Evolutionary conservation across 2,797 vertebrate genomes (phyloP).

Genomic region (Ctenopoma kingsleyae): DNA sequence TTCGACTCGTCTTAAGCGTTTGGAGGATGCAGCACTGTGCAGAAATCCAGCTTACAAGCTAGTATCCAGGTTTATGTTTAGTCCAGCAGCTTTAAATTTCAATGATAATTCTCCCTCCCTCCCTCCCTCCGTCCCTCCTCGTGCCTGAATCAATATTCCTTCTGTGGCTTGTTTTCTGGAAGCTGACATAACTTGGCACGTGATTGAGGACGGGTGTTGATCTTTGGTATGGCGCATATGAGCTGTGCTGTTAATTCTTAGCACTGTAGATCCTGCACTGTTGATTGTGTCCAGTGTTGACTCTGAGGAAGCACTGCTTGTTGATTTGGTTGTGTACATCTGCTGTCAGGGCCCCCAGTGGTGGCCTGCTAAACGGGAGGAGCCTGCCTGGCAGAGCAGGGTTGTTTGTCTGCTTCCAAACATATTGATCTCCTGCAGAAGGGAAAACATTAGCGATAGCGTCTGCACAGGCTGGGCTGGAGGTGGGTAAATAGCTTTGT

Average conservation of each 20-base stretch:
- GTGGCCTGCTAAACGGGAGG: constrained; percentile 76
- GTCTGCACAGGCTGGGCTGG: constrained; percentile 67
- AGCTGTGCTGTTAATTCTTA: constrained; percentile 60
- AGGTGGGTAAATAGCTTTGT: constrained; percentile 85
- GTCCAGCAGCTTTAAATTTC: constrained; percentile 36
- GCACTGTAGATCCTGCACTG: constrained; percentile 53
- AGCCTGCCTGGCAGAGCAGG: constrained; percentile 72
- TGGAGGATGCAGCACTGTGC: constrained; percentile 1
- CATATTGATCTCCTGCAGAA: constrained; percentile 87
- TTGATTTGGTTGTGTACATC: constrained; percentile 78
- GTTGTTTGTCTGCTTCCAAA: constrained; percentile 86
- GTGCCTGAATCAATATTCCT: constrained; percentile 44
- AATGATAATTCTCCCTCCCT: constrained; percentile 3
- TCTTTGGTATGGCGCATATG: constrained; percentile 58
- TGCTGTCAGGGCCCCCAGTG: constrained; percentile 79
- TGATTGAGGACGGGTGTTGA: constrained; percentile 31
- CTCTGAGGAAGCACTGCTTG: constrained; percentile 66
- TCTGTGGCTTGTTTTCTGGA: constrained; percentile 35
- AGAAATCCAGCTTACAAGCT: constrained; percentile 8
- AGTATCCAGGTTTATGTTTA: constrained; percentile 23
- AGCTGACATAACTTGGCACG: constrained; percentile 42
- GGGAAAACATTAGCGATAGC: constrained; percentile 84
- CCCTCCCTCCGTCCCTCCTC: background rate
- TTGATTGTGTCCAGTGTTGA: constrained; percentile 79
- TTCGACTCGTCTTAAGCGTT: background rate